phyloP scores from a whole-genome alignment of 2,113 vertebrate species.

The Perognathus longimembris region DNA sequence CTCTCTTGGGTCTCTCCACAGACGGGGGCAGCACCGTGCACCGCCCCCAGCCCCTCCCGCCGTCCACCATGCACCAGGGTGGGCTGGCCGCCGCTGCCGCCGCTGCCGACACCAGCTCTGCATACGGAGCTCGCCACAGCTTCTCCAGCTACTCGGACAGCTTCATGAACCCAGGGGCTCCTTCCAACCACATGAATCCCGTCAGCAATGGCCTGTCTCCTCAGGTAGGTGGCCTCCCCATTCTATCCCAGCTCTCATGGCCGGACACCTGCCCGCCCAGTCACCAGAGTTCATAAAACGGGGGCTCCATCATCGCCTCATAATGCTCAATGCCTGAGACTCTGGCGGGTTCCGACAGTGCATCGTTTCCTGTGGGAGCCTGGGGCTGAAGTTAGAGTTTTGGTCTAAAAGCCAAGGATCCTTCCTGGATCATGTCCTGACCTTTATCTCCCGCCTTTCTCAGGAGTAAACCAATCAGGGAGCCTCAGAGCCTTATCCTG shows the following conservation, averaged over 20 bases:
- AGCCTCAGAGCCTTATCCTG: not conserved
- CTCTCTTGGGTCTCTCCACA: slow-evolving; percentile 77
- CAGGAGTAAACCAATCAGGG: not conserved
- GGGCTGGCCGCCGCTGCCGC: slow-evolving; percentile 87
- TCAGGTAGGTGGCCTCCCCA: slow-evolving; percentile 89
- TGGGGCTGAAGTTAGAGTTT: not conserved
- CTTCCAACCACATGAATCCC: slow-evolving; percentile 97
- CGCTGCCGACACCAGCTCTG: slow-evolving; percentile 90
- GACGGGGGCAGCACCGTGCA: slow-evolving; percentile 96
- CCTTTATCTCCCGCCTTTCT: not conserved
- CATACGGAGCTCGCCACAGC: slow-evolving; percentile 96
- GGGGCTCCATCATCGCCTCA: rapidly evolving
- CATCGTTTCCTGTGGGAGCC: rapidly evolving
- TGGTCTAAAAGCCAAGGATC: not conserved
- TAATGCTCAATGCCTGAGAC: rapidly evolving
- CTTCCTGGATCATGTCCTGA: not conserved
- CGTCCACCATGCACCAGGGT: slow-evolving; percentile 99
- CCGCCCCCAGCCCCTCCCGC: slow-evolving; percentile 97
- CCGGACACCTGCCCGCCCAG: not conserved
- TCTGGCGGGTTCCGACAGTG: rapidly evolving
- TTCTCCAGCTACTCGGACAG: slow-evolving; percentile 99
- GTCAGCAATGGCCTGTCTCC: slow-evolving; percentile 99
- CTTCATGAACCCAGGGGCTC: slow-evolving; percentile 96
- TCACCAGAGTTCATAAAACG: not conserved
- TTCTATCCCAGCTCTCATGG: rapidly evolving